A percentile compares a stretch with the other conserved stretches of the same genome.
Evolutionary conservation across 1,140 invertebrate genomes (phyloP).

Genomic region (Calycopis cecrops): DNA sequence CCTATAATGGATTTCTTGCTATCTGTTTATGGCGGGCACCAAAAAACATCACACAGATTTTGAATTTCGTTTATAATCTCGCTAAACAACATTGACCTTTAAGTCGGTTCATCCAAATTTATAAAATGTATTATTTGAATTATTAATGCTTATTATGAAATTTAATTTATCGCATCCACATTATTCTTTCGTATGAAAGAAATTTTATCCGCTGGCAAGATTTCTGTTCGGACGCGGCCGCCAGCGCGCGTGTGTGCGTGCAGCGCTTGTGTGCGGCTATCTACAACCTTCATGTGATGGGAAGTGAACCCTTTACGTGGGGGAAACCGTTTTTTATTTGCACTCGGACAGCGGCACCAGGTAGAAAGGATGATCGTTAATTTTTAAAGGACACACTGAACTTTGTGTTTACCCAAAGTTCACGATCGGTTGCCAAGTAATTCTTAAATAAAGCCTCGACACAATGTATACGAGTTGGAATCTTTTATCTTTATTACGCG

Average conservation of each 20-base stretch:
- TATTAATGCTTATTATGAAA: constrained; percentile 14
- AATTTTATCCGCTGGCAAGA: constrained; percentile 67
- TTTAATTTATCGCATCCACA: constrained; percentile 35
- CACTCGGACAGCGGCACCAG: constrained; percentile 70
- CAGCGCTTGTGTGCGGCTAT: constrained; percentile 35
- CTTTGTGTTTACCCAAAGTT: constrained; percentile 49
- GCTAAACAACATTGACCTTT: constrained; percentile 3
- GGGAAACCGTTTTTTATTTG: constrained; percentile 72
- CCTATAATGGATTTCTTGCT: constrained; percentile 4
- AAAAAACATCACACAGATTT: constrained; percentile 2
- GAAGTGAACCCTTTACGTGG: constrained; percentile 72
- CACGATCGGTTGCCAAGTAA: constrained; percentile 29
- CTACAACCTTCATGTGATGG: constrained; percentile 59
- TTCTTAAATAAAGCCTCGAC: constrained; percentile 1
- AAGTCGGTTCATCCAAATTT: constrained; percentile 7
- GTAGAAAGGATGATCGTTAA: constrained; percentile 74
- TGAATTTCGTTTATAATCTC: not conserved
- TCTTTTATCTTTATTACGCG: not conserved
- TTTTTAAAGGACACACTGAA: constrained; percentile 71
- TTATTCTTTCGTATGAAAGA: constrained; percentile 51
- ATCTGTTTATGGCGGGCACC: not conserved
- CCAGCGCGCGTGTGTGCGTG: constrained; percentile 25
- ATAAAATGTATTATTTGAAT: constrained; percentile 7
- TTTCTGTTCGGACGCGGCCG: constrained; percentile 55
- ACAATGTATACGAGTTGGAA: constrained; percentile 18